phyloP scores from a whole-genome alignment of 53 echinoderm and acorn worm genomes.

The Patiria pectinifera region DNA sequence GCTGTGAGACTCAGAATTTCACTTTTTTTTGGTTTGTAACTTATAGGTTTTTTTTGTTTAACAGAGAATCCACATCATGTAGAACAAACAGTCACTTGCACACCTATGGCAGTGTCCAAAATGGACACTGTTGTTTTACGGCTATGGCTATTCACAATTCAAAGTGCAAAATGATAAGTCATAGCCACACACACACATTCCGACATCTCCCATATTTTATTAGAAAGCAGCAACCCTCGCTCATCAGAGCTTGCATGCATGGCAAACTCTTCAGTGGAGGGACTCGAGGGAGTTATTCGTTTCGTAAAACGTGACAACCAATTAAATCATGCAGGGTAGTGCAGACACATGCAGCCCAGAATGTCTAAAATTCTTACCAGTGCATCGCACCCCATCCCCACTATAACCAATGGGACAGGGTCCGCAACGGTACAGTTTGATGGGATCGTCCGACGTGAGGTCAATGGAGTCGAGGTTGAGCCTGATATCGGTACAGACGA shows the following conservation, averaged over 20 bases:
- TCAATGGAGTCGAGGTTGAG: slow-evolving; percentile 67
- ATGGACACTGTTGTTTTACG: too few species aligned
- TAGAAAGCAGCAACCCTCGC: too few species aligned
- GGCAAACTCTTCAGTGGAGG: too few species aligned
- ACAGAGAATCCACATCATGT: background rate
- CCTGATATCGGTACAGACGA: slow-evolving; percentile 69
- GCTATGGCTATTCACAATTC: too few species aligned
- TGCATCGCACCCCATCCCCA: slow-evolving; percentile 81
- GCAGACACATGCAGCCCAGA: background rate
- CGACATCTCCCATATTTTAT: too few species aligned
- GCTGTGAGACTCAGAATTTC: background rate
- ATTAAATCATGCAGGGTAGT: background rate
- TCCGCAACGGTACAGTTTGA: slow-evolving; percentile 80
- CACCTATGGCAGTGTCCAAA: too few species aligned
- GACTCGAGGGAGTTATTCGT: background rate
- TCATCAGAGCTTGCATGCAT: too few species aligned
- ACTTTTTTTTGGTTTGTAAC: background rate
- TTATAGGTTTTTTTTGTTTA: background rate
- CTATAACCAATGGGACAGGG: slow-evolving; percentile 76
- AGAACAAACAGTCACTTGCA: too few species aligned
- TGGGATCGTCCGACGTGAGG: slow-evolving; percentile 58
- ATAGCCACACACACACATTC: background rate
- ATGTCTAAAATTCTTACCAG: slow-evolving; percentile 60
- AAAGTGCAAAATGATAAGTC: background rate
- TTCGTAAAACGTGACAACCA: background rate